Evolutionary conservation across 2,113 vertebrate genomes (phyloP), one percentile per base, ranked within the genome.

Genomic region (Odontesthes bonariensis): DNA sequence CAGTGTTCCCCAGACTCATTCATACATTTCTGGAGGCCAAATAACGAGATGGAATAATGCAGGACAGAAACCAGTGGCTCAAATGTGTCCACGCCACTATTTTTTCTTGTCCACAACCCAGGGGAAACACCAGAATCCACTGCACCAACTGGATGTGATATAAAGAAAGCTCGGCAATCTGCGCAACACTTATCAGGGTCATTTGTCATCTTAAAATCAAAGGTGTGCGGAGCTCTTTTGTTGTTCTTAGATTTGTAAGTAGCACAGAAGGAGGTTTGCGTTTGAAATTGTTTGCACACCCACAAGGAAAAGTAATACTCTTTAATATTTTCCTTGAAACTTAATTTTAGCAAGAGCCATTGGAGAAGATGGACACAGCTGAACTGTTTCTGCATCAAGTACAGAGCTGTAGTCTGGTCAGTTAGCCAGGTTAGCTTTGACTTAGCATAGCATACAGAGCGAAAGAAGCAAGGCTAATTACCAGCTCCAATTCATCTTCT

Each of bases 121-220:
- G 47, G 62, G 79, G 73, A 88, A 87, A 88, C 84, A 87, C 49
- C 65, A 81, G 81, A 74, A 77, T 79, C 73, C 71, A 69, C 19
- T 67, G 67, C 81, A 76, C 51, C 51, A 75, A 56, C 53, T 79
- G 44, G 33, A 73, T 73, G 61, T 66, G 7, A 71, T 27, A n/a
- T 23, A 67, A 73, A 71, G 54, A 58, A 82, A 84, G 68, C 58
- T 72, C 72, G 81, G 49, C 32, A 20, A 73, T 68, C 40, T 55
- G 51, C 64, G 40, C 14, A 75, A 85, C 77, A 81, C 87, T 86
- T 85, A 83, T 85, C 85, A 88, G 87, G 42, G n/a, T 61, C 38
- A 78, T 84, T 46, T 57, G 19, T 31, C 12, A 6, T 46, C 35
- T 69, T 6, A 23, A 58, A 27, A 47, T 62, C 11, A 38, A 8